Evolutionary conservation across 2,113 vertebrate species (phyloP).

Genomic region (Miniopterus natalensis): DNA sequence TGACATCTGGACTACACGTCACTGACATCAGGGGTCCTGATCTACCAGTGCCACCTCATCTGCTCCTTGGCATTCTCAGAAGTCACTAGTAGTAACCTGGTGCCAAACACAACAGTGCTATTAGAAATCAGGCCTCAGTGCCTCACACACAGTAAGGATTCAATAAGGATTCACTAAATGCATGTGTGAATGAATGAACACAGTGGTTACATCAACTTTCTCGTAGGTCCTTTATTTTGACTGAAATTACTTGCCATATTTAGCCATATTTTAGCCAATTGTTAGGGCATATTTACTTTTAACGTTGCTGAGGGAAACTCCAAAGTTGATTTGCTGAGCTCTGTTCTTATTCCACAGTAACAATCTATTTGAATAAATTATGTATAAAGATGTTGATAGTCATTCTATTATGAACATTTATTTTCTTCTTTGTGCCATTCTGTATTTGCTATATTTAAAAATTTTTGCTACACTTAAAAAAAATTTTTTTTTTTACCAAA

Average conservation of each 20-base stretch:
- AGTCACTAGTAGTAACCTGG: background rate
- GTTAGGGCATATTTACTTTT: background rate
- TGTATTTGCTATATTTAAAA: slow-evolving; percentile 23
- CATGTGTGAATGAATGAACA: background rate
- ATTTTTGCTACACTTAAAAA: background rate
- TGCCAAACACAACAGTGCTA: background rate
- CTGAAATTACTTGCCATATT: background rate
- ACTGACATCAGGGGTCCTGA: background rate
- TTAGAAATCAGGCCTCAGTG: background rate
- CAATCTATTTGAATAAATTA: background rate
- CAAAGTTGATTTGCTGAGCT: background rate
- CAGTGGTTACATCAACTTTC: background rate
- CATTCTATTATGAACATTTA: background rate
- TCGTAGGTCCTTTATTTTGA: background rate
- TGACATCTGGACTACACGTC: background rate
- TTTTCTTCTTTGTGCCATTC: background rate
- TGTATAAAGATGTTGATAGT: background rate
- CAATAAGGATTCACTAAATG: background rate
- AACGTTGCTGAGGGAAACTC: background rate
- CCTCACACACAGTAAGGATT: background rate
- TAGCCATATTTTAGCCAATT: background rate
- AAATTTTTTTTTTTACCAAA: background rate
- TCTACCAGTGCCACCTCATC: background rate
- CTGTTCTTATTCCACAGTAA: background rate
- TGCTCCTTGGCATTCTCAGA: background rate